phyloP scores from a whole-genome alignment of 2,888 invertebrate species.

The Eristalis intricaria region DNA sequence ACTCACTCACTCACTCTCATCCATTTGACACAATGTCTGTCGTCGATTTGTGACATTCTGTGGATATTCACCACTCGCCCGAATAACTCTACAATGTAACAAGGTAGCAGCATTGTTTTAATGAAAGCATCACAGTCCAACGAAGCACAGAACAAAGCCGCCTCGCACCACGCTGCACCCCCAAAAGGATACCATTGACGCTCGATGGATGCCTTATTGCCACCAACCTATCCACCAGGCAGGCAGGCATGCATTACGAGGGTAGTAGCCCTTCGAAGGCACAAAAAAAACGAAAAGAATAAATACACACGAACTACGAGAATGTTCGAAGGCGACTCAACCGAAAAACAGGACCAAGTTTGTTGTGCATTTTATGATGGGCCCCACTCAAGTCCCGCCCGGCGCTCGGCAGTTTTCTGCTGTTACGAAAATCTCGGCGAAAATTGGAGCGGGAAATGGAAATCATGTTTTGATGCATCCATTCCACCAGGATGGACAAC shows the following conservation, averaged over 20 bases:
- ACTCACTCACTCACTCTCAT: neutral
- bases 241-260: conserved; percentile 45
- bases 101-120: conserved; percentile 20
- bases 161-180: conserved; percentile 7
- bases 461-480: conserved; percentile 60
- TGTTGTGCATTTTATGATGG: conserved; percentile 42
- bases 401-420: neutral
- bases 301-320: conserved; percentile 12
- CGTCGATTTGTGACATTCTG: conserved; percentile 56
- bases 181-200: conserved; percentile 34
- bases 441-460: conserved; percentile 56
- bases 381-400: neutral
- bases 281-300: conserved; percentile 11
- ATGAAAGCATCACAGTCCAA: conserved; percentile 45
- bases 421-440: conserved; percentile 49
- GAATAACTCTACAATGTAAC: conserved; percentile 57
- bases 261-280: neutral
- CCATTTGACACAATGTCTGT: conserved; percentile 61
- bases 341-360: conserved; percentile 57
- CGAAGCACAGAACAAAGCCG: neutral
- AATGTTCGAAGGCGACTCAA: conserved; percentile 30
- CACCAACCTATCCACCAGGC: conserved; percentile 36
- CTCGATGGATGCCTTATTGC: conserved; percentile 54
- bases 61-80: conserved; percentile 61
- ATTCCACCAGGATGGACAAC: neutral